A percentile compares a stretch with the other conserved stretches of the same genome.
Evolutionary conservation across 2,888 invertebrate genomes (phyloP).

Genomic region (Pandemis cinnamomeana): DNA sequence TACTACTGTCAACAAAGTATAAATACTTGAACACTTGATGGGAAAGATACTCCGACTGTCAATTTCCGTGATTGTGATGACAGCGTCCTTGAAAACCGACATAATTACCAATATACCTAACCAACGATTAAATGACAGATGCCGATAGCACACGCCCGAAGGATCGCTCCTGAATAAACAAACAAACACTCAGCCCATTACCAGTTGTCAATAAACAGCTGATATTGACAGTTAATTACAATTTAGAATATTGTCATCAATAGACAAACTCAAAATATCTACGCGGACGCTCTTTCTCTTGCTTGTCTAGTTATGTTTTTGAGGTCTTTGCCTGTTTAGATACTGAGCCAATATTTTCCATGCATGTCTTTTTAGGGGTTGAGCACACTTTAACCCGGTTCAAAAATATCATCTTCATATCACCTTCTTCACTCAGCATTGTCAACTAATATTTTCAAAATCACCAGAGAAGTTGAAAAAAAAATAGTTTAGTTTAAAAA

Average conservation of each 20-base stretch:
- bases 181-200: slow-evolving; percentile 37
- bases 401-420: too few species aligned
- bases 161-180: slow-evolving; percentile 26
- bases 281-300: too few species aligned
- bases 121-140: slow-evolving; percentile 24
- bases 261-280: too few species aligned
- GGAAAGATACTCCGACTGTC: not conserved
- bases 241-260: not conserved
- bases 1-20: not conserved
- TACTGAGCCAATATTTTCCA: too few species aligned
- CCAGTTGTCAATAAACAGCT: slow-evolving; percentile 17
- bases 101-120: not conserved
- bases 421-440: too few species aligned
- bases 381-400: too few species aligned
- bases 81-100: not conserved
- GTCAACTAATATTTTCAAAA: too few species aligned
- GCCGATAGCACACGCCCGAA: slow-evolving; percentile 15
- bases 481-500: too few species aligned
- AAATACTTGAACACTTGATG: not conserved
- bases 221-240: slow-evolving; percentile 16
- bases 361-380: too few species aligned
- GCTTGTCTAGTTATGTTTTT: too few species aligned
- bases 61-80: not conserved
- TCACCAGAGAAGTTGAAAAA: too few species aligned
- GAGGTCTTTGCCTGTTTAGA: too few species aligned